A percentile compares a stretch with the other conserved stretches of the same genome.
Evolutionary conservation across 2,113 vertebrate species (phyloP).

Genomic region (Nothocercus nigrocapillus): DNA sequence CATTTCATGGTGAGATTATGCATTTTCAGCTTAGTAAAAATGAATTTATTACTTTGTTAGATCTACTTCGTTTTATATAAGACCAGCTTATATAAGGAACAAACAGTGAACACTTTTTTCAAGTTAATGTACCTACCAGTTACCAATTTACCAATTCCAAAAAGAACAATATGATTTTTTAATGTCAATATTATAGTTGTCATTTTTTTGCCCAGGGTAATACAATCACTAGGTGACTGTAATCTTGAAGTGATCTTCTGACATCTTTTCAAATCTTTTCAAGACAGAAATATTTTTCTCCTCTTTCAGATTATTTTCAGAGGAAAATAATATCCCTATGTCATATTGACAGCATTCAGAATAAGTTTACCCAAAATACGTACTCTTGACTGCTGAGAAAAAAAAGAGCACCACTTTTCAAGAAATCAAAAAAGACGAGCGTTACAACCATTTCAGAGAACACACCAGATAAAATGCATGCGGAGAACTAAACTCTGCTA

Average conservation of each 20-base stretch:
- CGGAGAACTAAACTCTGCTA: constrained; percentile 37
- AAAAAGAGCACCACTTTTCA: neutral
- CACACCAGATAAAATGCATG: neutral
- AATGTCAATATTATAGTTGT: neutral
- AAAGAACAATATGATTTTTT: neutral
- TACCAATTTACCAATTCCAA: neutral
- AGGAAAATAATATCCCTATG: neutral
- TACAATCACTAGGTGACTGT: neutral
- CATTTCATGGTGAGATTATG: neutral
- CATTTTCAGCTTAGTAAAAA: neutral
- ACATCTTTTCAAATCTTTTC: neutral
- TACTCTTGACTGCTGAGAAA: neutral
- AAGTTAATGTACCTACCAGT: neutral
- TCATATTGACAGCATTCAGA: neutral
- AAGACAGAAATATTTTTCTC: neutral
- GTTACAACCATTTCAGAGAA: neutral
- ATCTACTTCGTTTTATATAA: neutral
- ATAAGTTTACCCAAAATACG: neutral
- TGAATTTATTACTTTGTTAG: neutral
- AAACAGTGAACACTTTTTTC: neutral
- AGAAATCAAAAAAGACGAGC: neutral
- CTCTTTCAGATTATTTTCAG: neutral
- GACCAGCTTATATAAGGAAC: neutral
- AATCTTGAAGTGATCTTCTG: neutral
- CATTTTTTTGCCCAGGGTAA: accelerated